Percentiles rank a stretch among this genome's conserved stretches.
These are phyloP conservation scores for Rhynchophorus ferrugineus DNA, from an alignment of 1,140 invertebrate species.

Conservation along the genomic window DNA sequence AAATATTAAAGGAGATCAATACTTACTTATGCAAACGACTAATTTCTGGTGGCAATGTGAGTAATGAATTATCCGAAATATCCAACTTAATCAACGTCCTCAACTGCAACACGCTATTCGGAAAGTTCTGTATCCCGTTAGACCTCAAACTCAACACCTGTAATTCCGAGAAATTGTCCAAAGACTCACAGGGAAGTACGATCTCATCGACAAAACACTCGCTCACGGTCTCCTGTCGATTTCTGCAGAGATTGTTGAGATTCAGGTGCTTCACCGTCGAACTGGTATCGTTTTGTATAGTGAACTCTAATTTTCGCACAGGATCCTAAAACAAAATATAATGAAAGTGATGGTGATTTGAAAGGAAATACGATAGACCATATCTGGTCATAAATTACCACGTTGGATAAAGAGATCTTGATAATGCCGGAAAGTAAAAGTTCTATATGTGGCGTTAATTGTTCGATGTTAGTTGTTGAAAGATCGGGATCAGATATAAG, in stretches of 20 bases:
- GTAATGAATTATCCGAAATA: slow-evolving; percentile 61
- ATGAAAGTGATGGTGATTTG: not conserved
- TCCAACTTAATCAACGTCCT: slow-evolving; percentile 54
- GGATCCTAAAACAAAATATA: too few relatives aligned
- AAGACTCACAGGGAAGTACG: slow-evolving; percentile 33
- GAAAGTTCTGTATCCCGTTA: slow-evolving; percentile 52
- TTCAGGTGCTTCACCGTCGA: slow-evolving; percentile 31
- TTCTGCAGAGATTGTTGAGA: slow-evolving; percentile 35
- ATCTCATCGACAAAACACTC: slow-evolving; percentile 35
- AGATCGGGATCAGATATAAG: not conserved
- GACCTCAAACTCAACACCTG: slow-evolving; percentile 50
- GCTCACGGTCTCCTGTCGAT: slow-evolving; percentile 5
- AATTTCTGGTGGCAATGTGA: slow-evolving; percentile 54
- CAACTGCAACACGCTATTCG: slow-evolving; percentile 51
- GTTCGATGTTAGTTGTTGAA: not conserved
- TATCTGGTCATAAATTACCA: not conserved
- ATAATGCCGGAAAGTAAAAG: not conserved
- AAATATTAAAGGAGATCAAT: too few relatives aligned
- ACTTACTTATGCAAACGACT: slow-evolving; percentile 56
- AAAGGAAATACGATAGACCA: not conserved
- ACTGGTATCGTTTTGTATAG: too few relatives aligned
- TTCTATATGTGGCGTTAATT: not conserved
- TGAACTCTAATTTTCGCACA: not conserved
- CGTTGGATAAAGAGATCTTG: not conserved
- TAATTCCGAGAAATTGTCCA: slow-evolving; percentile 39